phyloP scores from a whole-genome alignment of 2,797 vertebrate species.

The Poecilia picta region DNA sequence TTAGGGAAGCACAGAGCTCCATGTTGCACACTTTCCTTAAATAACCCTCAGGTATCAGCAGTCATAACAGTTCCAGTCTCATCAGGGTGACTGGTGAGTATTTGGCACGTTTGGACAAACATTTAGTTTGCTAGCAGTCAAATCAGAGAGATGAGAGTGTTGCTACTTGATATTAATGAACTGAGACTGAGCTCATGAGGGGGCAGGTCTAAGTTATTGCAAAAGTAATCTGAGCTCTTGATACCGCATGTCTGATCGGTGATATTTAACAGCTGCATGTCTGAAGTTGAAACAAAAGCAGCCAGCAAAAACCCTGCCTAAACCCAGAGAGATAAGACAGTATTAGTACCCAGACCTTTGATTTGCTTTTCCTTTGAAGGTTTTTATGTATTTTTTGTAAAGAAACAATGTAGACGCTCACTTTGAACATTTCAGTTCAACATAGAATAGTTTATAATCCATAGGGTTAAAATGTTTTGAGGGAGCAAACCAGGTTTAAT shows the following conservation, averaged over 20 bases:
- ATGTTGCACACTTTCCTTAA: constrained; percentile 17
- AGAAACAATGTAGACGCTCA: neutral
- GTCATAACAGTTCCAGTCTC: neutral
- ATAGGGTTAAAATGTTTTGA: neutral
- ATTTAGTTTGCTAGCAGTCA: constrained; percentile 43
- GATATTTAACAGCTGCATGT: constrained; percentile 76
- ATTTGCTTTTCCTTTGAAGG: constrained; percentile 13
- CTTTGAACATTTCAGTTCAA: neutral
- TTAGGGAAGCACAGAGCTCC: constrained; percentile 15
- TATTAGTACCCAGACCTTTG: constrained; percentile 12
- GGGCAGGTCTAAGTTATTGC: constrained; percentile 39
- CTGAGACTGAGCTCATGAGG: constrained; percentile 58
- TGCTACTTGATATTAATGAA: constrained; percentile 76
- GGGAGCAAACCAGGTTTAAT: neutral
- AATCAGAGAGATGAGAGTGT: constrained; percentile 38
- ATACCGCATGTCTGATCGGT: constrained; percentile 66
- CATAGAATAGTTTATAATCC: neutral
- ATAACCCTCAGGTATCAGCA: constrained; percentile 14
- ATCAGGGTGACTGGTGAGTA: constrained; percentile 15
- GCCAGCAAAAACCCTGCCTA: constrained; percentile 53
- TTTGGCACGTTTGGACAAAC: constrained; percentile 29
- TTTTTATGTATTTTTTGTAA: neutral
- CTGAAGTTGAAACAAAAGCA: constrained; percentile 59
- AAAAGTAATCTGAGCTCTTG: constrained; percentile 65
- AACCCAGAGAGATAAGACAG: constrained; percentile 43